Percentiles rank a stretch among this genome's conserved stretches.
These are phyloP conservation scores for Hydropotes inermis DNA, from an alignment of 2,113 vertebrate genomes.

Conservation along the genomic window DNA sequence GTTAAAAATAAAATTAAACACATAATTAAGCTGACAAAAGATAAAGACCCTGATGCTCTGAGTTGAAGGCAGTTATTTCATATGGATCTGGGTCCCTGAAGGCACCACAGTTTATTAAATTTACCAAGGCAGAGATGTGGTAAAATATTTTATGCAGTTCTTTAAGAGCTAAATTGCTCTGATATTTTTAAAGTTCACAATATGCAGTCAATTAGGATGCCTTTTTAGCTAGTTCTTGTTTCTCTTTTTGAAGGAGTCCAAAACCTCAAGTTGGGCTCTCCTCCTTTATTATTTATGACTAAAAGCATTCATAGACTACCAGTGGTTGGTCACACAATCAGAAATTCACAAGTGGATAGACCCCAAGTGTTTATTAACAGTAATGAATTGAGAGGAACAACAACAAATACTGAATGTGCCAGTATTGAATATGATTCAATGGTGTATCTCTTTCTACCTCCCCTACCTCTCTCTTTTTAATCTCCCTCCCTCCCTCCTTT, in stretches of 20 bases:
- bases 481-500: background rate
- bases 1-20: conserved; percentile 98
- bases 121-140: conserved; percentile 88
- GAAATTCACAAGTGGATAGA: background rate
- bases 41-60: conserved; percentile 91
- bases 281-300: background rate
- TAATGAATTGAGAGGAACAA: background rate
- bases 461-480: background rate
- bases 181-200: conserved; percentile 84
- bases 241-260: background rate
- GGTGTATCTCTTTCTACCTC: background rate
- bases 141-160: conserved; percentile 93
- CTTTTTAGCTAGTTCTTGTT: conserved; percentile 84
- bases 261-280: background rate
- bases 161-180: conserved; percentile 87
- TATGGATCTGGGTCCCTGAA: conserved; percentile 89
- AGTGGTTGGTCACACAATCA: background rate
- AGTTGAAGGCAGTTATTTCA: conserved; percentile 92
- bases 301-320: background rate
- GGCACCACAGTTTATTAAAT: conserved; percentile 94
- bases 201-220: conserved; percentile 87
- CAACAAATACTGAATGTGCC: background rate
- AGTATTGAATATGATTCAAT: background rate
- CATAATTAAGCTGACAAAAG: conserved; percentile 95
- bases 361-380: background rate